Percentiles rank a stretch among this genome's conserved stretches.
Evolutionary conservation across 2,797 vertebrate genomes (phyloP).

Genomic region (Falco biarmicus): DNA sequence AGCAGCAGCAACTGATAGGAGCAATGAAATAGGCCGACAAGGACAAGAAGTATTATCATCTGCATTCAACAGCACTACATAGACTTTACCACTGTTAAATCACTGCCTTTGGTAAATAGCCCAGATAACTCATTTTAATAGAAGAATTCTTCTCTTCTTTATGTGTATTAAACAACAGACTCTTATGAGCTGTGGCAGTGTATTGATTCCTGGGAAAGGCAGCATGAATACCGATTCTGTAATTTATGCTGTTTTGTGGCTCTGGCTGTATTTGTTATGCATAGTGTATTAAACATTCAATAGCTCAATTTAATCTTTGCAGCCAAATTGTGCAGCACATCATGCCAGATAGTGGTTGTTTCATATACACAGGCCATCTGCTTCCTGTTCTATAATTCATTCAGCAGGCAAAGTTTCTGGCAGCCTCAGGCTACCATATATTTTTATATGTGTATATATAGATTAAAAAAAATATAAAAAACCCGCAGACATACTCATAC

Average conservation of each 20-base stretch:
- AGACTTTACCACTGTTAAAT: slow-evolving; percentile 85
- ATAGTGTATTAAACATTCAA: slow-evolving; percentile 88
- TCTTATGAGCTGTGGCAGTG: slow-evolving; percentile 83
- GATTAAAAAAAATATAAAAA: neutral
- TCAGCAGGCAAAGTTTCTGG: slow-evolving; percentile 80
- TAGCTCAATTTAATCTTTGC: slow-evolving; percentile 86
- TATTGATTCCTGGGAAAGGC: slow-evolving; percentile 85
- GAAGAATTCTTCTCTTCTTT: slow-evolving; percentile 85
- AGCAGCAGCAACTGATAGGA: slow-evolving; percentile 82
- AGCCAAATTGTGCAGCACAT: slow-evolving; percentile 83
- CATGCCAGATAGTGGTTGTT: slow-evolving; percentile 84
- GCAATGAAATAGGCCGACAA: slow-evolving; percentile 85
- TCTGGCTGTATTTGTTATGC: slow-evolving; percentile 85
- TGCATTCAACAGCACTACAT: slow-evolving; percentile 83
- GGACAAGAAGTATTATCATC: slow-evolving; percentile 88
- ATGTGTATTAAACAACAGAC: slow-evolving; percentile 87
- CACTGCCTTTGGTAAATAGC: slow-evolving; percentile 87
- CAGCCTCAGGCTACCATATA: slow-evolving; percentile 69
- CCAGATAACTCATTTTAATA: slow-evolving; percentile 88
- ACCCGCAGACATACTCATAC: neutral
- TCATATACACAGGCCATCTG: slow-evolving; percentile 84
- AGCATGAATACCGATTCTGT: slow-evolving; percentile 84
- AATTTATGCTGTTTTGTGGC: slow-evolving; percentile 85
- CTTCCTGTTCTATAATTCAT: slow-evolving; percentile 86
- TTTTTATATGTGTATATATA: too few relatives aligned